Evolutionary conservation across 1,140 invertebrate species (phyloP), one percentile per base, ranked within the genome.

Genomic region (Berghia stephanieae): DNA sequence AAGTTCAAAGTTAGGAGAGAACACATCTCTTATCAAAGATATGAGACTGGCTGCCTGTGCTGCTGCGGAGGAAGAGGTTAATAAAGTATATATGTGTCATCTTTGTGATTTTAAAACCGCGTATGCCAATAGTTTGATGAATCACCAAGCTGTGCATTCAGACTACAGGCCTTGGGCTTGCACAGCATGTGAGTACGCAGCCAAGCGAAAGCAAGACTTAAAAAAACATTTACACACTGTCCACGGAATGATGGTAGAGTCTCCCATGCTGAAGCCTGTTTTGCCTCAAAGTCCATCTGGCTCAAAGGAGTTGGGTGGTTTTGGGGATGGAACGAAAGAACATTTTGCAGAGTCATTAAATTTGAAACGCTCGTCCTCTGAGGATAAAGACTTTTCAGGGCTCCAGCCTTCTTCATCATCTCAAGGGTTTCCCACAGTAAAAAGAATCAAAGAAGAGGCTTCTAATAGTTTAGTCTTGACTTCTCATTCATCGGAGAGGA

Each of bases 101-200:
- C 46, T 79, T 24, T 83, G 82, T 49, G 75, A 71, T 66, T 83
- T 82, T 44, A 63, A 73, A 10, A 79, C 80, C 16, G 71, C 78
- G 6, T 80, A 80, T 69, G 66, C 78, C n/a, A 83, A 79, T 70
- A 82, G 78, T 38, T 46, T 83, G 27, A 52, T 81, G 34, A 82
- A 79, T 42, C 82, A 83, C 60, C 79, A 79, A 44, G 82, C 80
- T 38, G 82, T 83, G 4, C 82, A 83, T 69, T 83, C 82, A 27
- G 80, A 81, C 31, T 77, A 60, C 21, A 38, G 82, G 16, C 82
- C 82, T 0, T 83, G 79, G 72, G 70, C 77, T 13, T 83, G 82
- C 44, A 68, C 78, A 38, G 70, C 82, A 36, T 83, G 82, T 75
- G 79, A 80, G 43, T 83, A 83, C 69, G 82, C 80, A 8, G 82